phyloP scores from a whole-genome alignment of 2,888 invertebrate genomes.

The Chrysolina americana region DNA sequence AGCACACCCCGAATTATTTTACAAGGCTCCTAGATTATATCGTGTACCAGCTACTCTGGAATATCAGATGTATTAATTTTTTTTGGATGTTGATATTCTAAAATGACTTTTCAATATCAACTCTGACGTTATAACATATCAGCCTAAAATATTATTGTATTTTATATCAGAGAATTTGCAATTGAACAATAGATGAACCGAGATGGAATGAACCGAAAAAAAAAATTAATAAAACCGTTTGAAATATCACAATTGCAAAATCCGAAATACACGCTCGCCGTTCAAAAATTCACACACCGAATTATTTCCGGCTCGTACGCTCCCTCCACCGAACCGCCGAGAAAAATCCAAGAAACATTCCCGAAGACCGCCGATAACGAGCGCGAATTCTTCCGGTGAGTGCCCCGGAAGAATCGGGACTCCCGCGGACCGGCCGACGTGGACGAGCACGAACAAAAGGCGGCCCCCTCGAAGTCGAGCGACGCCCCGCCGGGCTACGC shows the following conservation, averaged over 20 bases:
- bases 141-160: too few species aligned
- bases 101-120: too few species aligned
- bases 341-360: constrained; percentile 35
- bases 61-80: too few species aligned
- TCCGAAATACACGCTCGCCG: not conserved
- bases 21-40: too few species aligned
- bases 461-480: constrained; percentile 43
- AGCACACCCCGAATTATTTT: too few species aligned
- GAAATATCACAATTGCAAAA: constrained; percentile 1
- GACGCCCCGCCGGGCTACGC: constrained; percentile 52
- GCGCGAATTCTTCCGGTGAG: constrained; percentile 37
- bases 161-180: too few species aligned
- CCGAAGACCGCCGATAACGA: constrained; percentile 37
- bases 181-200: too few species aligned
- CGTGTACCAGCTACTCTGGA: too few species aligned
- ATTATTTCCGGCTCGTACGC: constrained; percentile 41
- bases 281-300: constrained; percentile 46
- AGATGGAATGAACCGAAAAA: not conserved
- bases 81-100: too few species aligned
- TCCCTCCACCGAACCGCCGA: constrained; percentile 1
- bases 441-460: constrained; percentile 56
- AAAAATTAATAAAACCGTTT: not conserved
- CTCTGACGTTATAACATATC: too few species aligned
- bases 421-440: constrained; percentile 37
- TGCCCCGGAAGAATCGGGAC: constrained; percentile 30